Base-by-base conservation (phyloP, 1,140 invertebrate species). In the Drosophila erecta region DNA sequence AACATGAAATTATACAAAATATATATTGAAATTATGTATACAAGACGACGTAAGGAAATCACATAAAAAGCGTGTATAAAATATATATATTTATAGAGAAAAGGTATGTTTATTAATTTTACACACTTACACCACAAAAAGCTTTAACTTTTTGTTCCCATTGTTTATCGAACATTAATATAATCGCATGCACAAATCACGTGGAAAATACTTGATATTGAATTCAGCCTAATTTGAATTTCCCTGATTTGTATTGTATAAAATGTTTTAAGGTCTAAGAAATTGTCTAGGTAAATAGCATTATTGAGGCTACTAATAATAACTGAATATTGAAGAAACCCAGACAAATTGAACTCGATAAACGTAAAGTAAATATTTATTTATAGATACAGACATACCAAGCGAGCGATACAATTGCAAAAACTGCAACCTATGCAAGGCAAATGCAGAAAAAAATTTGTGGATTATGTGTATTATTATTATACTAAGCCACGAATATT, bases 311-410 rank as follows among this genome's bases (percentile, higher is more conserved):
- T 67, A 78, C 44, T 72, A 53, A 38, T 53, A 47, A 60, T 60
- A 47, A 69, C 49, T 58, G 44, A 71, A 55, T 44, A 50, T 61
- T 51, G 40, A 20, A 61, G 35, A 64, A 33, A 53, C 38, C 38
- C 51, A 56, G 14, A 66, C 53, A 50, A 44, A 49, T 27, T 22
- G 14, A 70, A 57, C 35, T 58, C 27, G 50, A 70, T 35, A 40
- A 33, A 64, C 47, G 49, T 33, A 74, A 55, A 27, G 8, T 40
- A 56, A 50, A 49, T 62, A 81, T 72, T 87, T 89, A 89, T 89
- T 84, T 89, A 89, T 89, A 84, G 73, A 89, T 80, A 89, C 69
- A 80, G 84, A 72, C 79, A 87, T 87, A 87, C 83, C 83, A 79
- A 79, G 69, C 56, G 43, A 81, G 49, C 53, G 54, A 75, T 49